Evolutionary conservation across 2,888 invertebrate species (phyloP).

Genomic region (Xanthorhoe spadicearia): DNA sequence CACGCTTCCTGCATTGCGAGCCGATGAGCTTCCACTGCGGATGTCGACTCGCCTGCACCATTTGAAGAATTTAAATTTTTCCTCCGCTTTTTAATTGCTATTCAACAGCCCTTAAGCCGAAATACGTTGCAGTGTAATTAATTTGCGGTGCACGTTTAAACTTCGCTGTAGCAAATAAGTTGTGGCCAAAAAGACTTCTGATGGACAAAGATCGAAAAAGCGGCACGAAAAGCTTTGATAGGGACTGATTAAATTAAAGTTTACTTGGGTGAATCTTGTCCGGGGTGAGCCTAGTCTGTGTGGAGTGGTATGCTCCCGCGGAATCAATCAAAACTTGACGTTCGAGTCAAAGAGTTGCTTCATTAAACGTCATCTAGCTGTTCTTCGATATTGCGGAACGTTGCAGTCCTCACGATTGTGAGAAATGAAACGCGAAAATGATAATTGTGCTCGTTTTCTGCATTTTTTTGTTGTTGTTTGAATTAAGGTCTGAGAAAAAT

Average conservation of each 20-base stretch:
- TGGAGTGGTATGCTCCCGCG: neutral
- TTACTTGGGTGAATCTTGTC: slow-evolving; percentile 12
- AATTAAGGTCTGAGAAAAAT: slow-evolving; percentile 6
- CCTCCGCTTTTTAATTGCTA: slow-evolving; percentile 32
- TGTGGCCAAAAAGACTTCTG: slow-evolving; percentile 19
- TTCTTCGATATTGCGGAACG: neutral
- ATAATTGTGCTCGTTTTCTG: neutral
- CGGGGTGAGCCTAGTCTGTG: neutral
- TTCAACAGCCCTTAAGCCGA: slow-evolving; percentile 36
- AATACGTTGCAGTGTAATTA: slow-evolving; percentile 55
- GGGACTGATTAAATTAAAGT: slow-evolving; percentile 8
- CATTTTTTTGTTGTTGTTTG: slow-evolving; percentile 6
- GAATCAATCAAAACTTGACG: slow-evolving; percentile 19
- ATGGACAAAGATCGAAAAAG: slow-evolving; percentile 11
- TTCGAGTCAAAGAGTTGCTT: slow-evolving; percentile 2
- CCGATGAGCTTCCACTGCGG: slow-evolving; percentile 48
- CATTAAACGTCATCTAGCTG: slow-evolving; percentile 11
- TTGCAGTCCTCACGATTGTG: neutral
- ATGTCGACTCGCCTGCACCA: slow-evolving; percentile 40
- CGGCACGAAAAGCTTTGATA: slow-evolving; percentile 33
- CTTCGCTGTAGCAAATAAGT: slow-evolving; percentile 45
- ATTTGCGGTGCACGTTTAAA: slow-evolving; percentile 44
- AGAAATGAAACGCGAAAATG: neutral
- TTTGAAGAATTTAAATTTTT: slow-evolving; percentile 32
- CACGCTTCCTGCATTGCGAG: slow-evolving; percentile 52